Evolutionary conservation across 2,113 vertebrate genomes (phyloP), one percentile per base, ranked within the genome.

Genomic region (Pleuronectes platessa): DNA sequence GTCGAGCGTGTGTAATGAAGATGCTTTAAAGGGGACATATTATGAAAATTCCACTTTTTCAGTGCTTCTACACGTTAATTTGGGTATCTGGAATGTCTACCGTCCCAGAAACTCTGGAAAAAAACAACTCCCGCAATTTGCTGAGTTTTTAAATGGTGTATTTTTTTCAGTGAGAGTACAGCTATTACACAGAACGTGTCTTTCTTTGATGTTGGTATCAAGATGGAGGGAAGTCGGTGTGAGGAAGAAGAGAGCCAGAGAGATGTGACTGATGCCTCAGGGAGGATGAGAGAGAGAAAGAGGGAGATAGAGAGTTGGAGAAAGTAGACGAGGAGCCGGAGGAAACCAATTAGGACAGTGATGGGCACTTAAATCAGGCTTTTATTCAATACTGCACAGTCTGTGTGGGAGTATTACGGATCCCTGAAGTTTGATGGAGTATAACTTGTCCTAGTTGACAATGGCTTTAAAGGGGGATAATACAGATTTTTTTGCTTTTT

Each of bases 261-360:
- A 45, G 79, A 70, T 69, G 78, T 42, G 47, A 21, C n/a, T 27
- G 65, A 83, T 58, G 74, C 73, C 82, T 76, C 37, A 5, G 68
- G 70, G 65, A 37, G 53, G 20, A 59, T 71, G 71, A 31, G 23
- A 35, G 76, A 79, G 60, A 71, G 74, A 31, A 18, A 35, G 76
- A 78, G 76, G 75, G 51, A 68, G 72, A 81, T 56, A 66, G 53
- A 26, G 71, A 74, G 79, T 73, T 58, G 45, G 79, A 74, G 77
- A 86, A 88, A 77, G 76, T 49, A 54, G 80, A 88, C 78, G 76
- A 4, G 1, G 79, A 90, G 83, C 73, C 78, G 78, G 76, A 89
- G 81, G 80, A 86, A 91, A 89, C 78, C 87, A 90, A 89, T 92
- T 89, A 91, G 85, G 79, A 77, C 54, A 78, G 81, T 83, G 89